Conservation (phyloP, 2,113 vertebrate species). For the Osmerus eperlanus region DNA sequence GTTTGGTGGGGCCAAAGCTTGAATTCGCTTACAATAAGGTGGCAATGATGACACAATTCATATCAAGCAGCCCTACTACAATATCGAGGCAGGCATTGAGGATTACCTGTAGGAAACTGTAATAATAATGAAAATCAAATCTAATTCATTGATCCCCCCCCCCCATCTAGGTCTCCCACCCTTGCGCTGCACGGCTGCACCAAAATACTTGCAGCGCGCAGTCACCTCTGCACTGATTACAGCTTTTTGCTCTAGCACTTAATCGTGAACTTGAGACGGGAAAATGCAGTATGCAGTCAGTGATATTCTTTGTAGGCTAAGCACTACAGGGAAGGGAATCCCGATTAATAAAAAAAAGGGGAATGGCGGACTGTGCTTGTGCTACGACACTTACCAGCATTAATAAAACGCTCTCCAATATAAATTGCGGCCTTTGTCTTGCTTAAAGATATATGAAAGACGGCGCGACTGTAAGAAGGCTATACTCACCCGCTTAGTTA, state of each 20-base stretch:
- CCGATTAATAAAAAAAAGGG: constrained; percentile 49
- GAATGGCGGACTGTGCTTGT: constrained; percentile 70
- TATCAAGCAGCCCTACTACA: too few species aligned
- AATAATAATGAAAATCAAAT: too few species aligned
- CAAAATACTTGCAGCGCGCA: constrained; percentile 39
- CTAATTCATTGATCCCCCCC: too few species aligned
- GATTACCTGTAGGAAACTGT: too few species aligned
- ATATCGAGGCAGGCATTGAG: too few species aligned
- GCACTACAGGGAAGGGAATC: constrained; percentile 20
- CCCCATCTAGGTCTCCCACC: background rate
- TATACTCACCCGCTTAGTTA: constrained; percentile 54
- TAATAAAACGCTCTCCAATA: constrained; percentile 30
- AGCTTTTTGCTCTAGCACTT: constrained; percentile 33
- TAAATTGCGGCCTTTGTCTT: constrained; percentile 18
- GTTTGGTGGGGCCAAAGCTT: too few species aligned
- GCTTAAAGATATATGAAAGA: constrained; percentile 27
- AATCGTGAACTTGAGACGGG: constrained; percentile 20
- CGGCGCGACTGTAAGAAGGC: constrained; percentile 48
- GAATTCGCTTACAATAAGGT: too few species aligned
- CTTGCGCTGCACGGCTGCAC: constrained; percentile 59
- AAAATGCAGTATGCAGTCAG: constrained; percentile 21
- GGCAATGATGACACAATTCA: too few species aligned
- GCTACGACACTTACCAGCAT: constrained; percentile 62
- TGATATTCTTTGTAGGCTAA: constrained; percentile 9
- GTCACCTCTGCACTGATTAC: constrained; percentile 16